Conservation (phyloP, 2,888 invertebrate species). For the Watsonalla cultraria region DNA sequence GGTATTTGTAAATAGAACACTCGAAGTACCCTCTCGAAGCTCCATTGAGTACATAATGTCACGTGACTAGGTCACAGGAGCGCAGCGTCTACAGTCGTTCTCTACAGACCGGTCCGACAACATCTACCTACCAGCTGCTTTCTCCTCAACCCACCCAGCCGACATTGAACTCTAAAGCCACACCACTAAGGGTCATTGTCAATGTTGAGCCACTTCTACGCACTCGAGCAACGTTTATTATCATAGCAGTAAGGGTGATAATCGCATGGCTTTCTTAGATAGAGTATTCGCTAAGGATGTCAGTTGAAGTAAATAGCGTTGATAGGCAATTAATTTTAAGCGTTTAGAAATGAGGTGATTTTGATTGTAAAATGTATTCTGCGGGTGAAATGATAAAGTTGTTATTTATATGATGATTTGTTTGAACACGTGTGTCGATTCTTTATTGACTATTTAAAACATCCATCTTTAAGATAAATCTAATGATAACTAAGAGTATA, state of each 20-base stretch:
- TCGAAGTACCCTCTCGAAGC: not conserved
- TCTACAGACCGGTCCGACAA: constrained; percentile 16
- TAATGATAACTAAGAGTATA: too few species aligned
- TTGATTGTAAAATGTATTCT: not conserved
- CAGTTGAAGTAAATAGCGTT: not conserved
- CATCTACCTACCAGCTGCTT: not conserved
- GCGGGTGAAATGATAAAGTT: not conserved
- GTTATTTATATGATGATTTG: not conserved
- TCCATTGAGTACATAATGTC: not conserved
- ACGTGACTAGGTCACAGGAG: constrained; percentile 16
- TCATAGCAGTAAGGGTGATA: not conserved
- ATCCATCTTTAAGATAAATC: too few species aligned
- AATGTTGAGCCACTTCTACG: not conserved
- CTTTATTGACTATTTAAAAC: too few species aligned
- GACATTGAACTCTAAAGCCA: not conserved
- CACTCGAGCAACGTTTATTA: not conserved
- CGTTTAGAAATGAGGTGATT: not conserved
- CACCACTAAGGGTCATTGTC: not conserved
- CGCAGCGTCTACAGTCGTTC: constrained; percentile 18
- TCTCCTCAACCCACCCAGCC: not conserved
- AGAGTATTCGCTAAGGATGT: not conserved
- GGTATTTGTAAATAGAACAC: not conserved
- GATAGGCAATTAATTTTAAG: not conserved
- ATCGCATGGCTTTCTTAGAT: not conserved
- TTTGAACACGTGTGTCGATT: too few species aligned